Evolutionary conservation across 92 coral and sea anemone genomes (phyloP), one percentile per base, ranked within the genome.

Genomic region (Parazoanthus atlanticus): DNA sequence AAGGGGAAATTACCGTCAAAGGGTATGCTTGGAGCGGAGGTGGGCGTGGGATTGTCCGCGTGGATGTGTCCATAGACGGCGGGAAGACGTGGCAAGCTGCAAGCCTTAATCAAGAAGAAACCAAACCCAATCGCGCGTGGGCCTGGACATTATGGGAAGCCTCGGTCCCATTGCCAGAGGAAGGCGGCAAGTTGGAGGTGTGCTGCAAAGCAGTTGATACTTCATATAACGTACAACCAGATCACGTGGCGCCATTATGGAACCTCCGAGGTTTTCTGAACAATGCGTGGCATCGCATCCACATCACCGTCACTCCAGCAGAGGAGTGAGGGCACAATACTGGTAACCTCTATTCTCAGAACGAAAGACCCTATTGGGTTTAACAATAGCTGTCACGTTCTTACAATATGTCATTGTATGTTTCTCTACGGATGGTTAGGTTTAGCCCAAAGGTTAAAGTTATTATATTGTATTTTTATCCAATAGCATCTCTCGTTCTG

Each of bases 1-100:
- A 94, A 21, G 95, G 81, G 40, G 95, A 94, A 70, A 81, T 94
- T 8, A 81, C 95, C 1, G 80, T 94, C 23, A 92, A 86, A 43
- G 96, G 96, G 5, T 94, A 94, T 54, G 96, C 96, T 1, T 94
- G 96, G 96, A 94, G 96, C 71, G 96, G 96, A 34, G 96, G 96
- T 4, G 96, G 96, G 86, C 93, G 90, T 16, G 93, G 91, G 52
- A 87, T 94, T 71, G 96, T 92, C 58, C 95, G 96, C 21, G 96
- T 94, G 74, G 96, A 94, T 36, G 90, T 94, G 46, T 94, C 96
- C 1, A 90, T 94, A 3, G 95, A 94, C 87, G 96, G 93, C 43
- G 98, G 96, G 28, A 92, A 94, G 67, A 90, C 92, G 1, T 94
- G 96, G 96, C 91, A 94, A 0, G 90, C 90, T n/a, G 96, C 95